These are phyloP conservation scores for Saguinus oedipus DNA, from an alignment of 2,797 vertebrate genomes.

Conservation along the genomic window DNA sequence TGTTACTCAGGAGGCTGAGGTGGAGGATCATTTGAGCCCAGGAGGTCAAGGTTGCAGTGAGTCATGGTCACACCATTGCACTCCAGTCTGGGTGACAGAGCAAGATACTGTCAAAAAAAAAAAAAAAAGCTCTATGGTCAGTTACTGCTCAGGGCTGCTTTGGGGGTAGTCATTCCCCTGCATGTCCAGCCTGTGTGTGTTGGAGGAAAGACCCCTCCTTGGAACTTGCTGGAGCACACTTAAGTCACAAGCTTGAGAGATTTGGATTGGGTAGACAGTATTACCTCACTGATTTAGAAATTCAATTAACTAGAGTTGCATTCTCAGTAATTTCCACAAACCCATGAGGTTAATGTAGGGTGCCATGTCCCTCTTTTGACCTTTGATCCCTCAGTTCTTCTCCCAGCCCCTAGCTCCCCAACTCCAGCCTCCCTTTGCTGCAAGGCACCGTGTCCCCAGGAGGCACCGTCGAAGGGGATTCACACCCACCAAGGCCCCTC, in stretches of 20 bases:
- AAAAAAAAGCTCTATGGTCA: not conserved
- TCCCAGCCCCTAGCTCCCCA: not conserved
- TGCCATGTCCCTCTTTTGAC: not conserved
- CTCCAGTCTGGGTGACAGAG: not conserved
- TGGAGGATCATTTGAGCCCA: not conserved
- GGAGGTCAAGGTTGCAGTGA: not conserved
- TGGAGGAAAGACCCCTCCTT: not conserved
- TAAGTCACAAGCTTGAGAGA: not conserved
- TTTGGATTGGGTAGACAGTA: not conserved
- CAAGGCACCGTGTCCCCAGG: not conserved
- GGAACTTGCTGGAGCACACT: not conserved
- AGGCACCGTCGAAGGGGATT: not conserved
- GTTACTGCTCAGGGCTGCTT: not conserved
- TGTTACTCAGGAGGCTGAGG: not conserved
- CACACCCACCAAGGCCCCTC: not conserved
- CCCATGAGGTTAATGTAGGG: not conserved
- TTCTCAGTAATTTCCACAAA: not conserved
- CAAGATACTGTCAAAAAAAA: not conserved
- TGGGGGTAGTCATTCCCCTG: not conserved
- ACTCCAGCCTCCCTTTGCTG: not conserved
- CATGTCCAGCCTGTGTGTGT: not conserved
- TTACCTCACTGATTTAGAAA: not conserved
- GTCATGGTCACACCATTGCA: not conserved
- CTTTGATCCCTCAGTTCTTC: not conserved
- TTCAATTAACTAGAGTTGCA: not conserved